Conservation (phyloP, 2,888 invertebrate species). For the Xestia c-nigrum region DNA sequence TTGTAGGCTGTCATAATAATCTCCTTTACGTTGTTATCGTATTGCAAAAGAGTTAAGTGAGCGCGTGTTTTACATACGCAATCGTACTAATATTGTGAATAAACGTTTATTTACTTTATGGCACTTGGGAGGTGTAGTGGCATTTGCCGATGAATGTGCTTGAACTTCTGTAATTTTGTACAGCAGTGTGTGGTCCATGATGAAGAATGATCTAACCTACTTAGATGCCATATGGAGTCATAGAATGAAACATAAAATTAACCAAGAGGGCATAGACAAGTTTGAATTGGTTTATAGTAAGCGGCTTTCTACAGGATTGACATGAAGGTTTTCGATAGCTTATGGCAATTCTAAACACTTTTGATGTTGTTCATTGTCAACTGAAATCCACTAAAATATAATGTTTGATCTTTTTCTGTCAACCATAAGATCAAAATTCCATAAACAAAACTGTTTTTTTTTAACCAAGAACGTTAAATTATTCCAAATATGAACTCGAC, state of each 20-base stretch:
- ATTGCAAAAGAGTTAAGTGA: slow-evolving; percentile 68
- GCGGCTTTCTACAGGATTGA: not conserved
- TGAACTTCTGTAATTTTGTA: slow-evolving; percentile 32
- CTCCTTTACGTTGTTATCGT: slow-evolving; percentile 73
- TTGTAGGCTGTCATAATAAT: slow-evolving; percentile 79
- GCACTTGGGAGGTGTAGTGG: slow-evolving; percentile 32
- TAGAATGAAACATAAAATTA: not conserved
- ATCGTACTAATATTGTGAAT: slow-evolving; percentile 60
- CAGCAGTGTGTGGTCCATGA: slow-evolving; percentile 12
- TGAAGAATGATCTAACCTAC: slow-evolving; percentile 1
- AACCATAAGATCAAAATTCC: not conserved
- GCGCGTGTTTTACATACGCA: slow-evolving; percentile 71
- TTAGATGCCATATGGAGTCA: not conserved
- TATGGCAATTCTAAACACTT: not conserved
- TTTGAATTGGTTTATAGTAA: not conserved
- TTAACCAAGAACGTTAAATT: not conserved
- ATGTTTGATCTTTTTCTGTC: too few relatives aligned
- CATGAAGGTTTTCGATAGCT: not conserved
- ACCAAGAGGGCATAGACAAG: not conserved
- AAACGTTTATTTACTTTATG: slow-evolving; percentile 50
- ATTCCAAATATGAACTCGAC: slow-evolving; percentile 12
- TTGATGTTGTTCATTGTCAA: not conserved
- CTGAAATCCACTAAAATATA: not conserved
- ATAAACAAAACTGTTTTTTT: not conserved
- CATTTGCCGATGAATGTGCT: slow-evolving; percentile 24